phyloP scores from a whole-genome alignment of 2,797 vertebrate genomes.

The Crenuchus spilurus region DNA sequence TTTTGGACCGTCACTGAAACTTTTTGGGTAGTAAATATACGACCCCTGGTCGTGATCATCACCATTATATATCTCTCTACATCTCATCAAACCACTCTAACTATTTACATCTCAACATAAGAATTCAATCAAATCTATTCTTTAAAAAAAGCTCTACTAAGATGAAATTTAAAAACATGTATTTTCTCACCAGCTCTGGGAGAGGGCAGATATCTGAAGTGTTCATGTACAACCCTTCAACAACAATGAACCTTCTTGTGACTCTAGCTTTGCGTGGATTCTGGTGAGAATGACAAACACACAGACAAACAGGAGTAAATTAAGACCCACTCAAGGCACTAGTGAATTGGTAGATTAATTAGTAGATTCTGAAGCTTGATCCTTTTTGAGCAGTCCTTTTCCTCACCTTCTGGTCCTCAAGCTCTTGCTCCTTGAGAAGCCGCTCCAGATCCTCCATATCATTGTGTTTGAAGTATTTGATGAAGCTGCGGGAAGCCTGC shows the following conservation, averaged over 20 bases:
- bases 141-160: not conserved
- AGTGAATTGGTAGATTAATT: too few relatives aligned
- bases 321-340: too few relatives aligned
- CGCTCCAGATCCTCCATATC: constrained; percentile 92
- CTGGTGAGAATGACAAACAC: constrained; percentile 63
- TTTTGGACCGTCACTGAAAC: too few relatives aligned
- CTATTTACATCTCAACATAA: too few relatives aligned
- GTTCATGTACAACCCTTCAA: constrained; percentile 94
- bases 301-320: not conserved
- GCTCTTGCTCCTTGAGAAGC: constrained; percentile 90
- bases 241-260: constrained; percentile 91
- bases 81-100: too few relatives aligned
- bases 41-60: too few relatives aligned
- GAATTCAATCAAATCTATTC: not conserved
- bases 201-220: constrained; percentile 93
- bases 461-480: constrained; percentile 97
- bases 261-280: constrained; percentile 96
- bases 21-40: too few relatives aligned
- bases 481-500: constrained; percentile 93
- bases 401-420: constrained; percentile 92
- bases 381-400: too few relatives aligned
- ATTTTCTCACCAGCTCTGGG: constrained; percentile 86
- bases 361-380: too few relatives aligned
- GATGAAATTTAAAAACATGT: too few relatives aligned
- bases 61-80: too few relatives aligned